A percentile compares a stretch with the other conserved stretches of the same genome.
phyloP scores from a whole-genome alignment of 2,888 invertebrate species.

The Cephus nigrinus region DNA sequence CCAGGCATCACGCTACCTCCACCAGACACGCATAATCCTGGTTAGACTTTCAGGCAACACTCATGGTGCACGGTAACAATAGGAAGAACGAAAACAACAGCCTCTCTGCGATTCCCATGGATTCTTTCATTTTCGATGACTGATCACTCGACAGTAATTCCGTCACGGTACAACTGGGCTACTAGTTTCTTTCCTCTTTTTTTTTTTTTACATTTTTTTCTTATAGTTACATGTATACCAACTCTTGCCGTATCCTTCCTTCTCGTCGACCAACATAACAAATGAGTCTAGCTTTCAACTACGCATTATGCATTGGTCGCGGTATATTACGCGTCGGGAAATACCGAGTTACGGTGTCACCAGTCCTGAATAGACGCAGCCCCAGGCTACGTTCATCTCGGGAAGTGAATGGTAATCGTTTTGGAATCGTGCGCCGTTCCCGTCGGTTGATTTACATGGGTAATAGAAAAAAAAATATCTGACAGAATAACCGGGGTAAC shows the following conservation, averaged over 20 bases:
- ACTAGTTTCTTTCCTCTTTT: neutral
- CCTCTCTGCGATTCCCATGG: neutral
- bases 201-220: neutral
- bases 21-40: neutral
- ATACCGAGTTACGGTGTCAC: constrained; percentile 44
- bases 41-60: neutral
- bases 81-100: neutral
- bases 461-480: neutral
- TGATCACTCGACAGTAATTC: neutral
- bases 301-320: constrained; percentile 44
- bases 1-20: neutral
- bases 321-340: constrained; percentile 44
- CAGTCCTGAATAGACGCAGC: constrained; percentile 28
- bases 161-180: neutral
- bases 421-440: neutral
- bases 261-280: constrained; percentile 33
- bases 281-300: constrained; percentile 38
- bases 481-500: neutral
- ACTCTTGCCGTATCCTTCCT: constrained; percentile 35
- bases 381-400: neutral
- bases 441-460: neutral
- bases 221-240: neutral
- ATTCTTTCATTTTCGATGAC: neutral
- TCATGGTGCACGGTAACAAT: neutral
- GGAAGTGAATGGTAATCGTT: constrained; percentile 1